These are phyloP conservation scores for Scaptomyza tumidula DNA, from an alignment of 2,888 invertebrate genomes.

Conservation along the genomic window DNA sequence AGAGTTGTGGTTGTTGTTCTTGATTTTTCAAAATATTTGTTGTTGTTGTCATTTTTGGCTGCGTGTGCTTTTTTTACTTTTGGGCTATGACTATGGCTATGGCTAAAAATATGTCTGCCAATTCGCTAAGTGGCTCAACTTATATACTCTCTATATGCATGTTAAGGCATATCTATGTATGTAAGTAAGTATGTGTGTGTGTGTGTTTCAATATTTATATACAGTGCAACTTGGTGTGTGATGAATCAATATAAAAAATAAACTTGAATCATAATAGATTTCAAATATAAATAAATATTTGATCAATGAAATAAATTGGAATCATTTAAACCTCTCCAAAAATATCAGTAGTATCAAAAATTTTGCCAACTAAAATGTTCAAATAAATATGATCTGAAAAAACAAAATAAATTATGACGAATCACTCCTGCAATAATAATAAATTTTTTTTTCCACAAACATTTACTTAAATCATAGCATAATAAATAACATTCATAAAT, in stretches of 20 bases:
- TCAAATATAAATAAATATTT: background rate
- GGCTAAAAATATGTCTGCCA: slow-evolving; percentile 73
- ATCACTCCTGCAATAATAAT: no score
- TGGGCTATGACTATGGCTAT: slow-evolving; percentile 59
- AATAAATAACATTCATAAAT: background rate
- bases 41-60: slow-evolving; percentile 35
- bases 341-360: no score
- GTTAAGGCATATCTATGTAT: slow-evolving; percentile 1
- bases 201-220: background rate
- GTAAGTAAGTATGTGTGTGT: background rate
- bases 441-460: no score
- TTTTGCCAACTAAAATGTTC: no score
- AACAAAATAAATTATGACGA: no score
- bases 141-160: slow-evolving; percentile 25
- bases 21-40: slow-evolving; percentile 17
- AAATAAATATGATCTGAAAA: no score
- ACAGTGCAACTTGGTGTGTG: slow-evolving; percentile 29
- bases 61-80: slow-evolving; percentile 60
- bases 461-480: no score
- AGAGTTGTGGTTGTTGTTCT: slow-evolving; percentile 13
- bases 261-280: background rate
- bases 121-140: slow-evolving; percentile 72
- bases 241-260: background rate
- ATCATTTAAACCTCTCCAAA: no score
- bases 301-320: background rate